Percentiles rank a stretch among this genome's conserved stretches.
phyloP scores from a whole-genome alignment of 2,888 invertebrate species.

The Cylindroiulus punctatus region DNA sequence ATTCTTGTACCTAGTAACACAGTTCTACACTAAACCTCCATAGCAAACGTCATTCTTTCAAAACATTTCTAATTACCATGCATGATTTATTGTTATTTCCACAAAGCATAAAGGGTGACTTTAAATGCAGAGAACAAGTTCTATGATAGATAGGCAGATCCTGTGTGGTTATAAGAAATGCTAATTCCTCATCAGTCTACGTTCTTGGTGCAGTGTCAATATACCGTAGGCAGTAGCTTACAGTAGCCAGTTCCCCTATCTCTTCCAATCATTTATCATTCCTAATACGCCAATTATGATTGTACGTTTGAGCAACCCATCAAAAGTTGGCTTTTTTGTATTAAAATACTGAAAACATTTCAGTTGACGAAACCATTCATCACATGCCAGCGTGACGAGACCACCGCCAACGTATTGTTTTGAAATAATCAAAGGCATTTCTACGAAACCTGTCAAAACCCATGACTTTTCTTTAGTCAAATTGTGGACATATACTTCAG shows the following conservation, averaged over 20 bases:
- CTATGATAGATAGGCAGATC: background rate
- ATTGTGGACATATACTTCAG: background rate
- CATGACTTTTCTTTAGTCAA: background rate
- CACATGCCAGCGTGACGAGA: background rate
- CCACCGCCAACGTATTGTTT: conserved; percentile 19
- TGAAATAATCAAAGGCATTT: background rate
- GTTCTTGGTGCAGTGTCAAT: background rate
- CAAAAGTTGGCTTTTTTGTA: conserved; percentile 7
- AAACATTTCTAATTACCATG: background rate
- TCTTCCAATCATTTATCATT: background rate
- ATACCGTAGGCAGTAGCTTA: background rate
- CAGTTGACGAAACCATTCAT: conserved; percentile 24
- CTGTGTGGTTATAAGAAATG: background rate
- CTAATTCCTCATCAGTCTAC: conserved; percentile 14
- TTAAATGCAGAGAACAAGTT: too few species aligned
- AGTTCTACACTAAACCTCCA: too few species aligned
- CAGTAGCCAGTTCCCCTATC: background rate
- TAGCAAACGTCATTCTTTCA: too few species aligned
- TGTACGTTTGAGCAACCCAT: background rate
- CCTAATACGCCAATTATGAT: background rate
- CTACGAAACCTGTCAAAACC: conserved; percentile 22
- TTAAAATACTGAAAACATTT: background rate
- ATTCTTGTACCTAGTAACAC: too few species aligned
- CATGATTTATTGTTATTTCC: background rate
- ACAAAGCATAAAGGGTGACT: background rate